Evolutionary conservation across 2,113 vertebrate species (phyloP).

Genomic region (Entomyzon cyanotis): DNA sequence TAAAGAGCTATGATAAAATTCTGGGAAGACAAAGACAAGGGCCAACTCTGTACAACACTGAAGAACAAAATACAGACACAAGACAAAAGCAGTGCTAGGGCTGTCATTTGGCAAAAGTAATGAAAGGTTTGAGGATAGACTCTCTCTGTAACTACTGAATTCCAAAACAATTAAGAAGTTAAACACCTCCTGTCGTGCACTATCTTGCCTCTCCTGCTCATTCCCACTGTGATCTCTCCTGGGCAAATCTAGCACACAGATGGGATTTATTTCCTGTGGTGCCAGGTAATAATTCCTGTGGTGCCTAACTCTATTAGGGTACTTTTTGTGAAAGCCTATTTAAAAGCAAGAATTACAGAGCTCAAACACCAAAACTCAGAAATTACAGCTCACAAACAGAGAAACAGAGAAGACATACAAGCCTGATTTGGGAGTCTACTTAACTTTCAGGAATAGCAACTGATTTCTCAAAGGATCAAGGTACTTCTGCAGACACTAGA

Average conservation of each 20-base stretch:
- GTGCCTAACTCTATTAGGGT: background rate
- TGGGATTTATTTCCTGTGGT: background rate
- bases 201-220: background rate
- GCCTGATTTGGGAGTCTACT: background rate
- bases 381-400: background rate
- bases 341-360: background rate
- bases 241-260: background rate
- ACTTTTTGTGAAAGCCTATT: background rate
- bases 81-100: background rate
- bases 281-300: background rate
- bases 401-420: background rate
- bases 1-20: background rate
- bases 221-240: background rate
- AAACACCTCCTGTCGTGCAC: background rate
- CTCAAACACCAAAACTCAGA: background rate
- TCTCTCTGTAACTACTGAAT: background rate
- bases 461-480: background rate
- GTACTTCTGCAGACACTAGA: background rate
- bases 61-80: background rate
- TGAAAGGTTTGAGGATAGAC: background rate
- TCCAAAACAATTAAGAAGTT: background rate
- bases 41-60: background rate
- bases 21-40: background rate
- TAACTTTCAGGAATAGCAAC: background rate
- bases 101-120: slow-evolving; percentile 17